A percentile compares a stretch with the other conserved stretches of the same genome.
phyloP scores from a whole-genome alignment of 2,888 invertebrate species.

The Scaptomyza tumidula region DNA sequence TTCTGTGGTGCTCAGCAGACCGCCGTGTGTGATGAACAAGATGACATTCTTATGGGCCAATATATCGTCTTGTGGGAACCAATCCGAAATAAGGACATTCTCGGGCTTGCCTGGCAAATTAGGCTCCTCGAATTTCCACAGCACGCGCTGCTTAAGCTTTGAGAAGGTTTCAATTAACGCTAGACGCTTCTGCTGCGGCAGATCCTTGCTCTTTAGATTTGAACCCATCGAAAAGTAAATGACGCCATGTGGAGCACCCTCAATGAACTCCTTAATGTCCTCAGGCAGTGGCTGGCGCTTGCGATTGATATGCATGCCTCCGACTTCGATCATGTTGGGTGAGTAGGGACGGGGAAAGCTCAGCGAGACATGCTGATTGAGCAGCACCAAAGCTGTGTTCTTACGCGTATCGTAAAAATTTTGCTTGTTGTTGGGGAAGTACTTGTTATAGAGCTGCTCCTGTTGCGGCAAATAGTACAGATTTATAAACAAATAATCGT shows the following conservation, averaged over 20 bases:
- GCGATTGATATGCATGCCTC: slow-evolving; percentile 83
- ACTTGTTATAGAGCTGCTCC: slow-evolving; percentile 68
- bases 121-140: slow-evolving; percentile 85
- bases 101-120: slow-evolving; percentile 75
- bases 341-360: slow-evolving; percentile 82
- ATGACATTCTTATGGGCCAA: slow-evolving; percentile 85
- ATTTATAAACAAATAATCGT: slow-evolving; percentile 67
- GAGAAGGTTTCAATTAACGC: slow-evolving; percentile 72
- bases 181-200: slow-evolving; percentile 72
- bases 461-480: slow-evolving; percentile 80
- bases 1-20: slow-evolving; percentile 85
- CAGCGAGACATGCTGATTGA: slow-evolving; percentile 83
- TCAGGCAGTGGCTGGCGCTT: slow-evolving; percentile 75
- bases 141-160: slow-evolving; percentile 82
- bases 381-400: slow-evolving; percentile 78
- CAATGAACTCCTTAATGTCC: slow-evolving; percentile 83
- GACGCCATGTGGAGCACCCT: slow-evolving; percentile 84
- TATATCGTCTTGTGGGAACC: slow-evolving; percentile 85
- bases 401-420: slow-evolving; percentile 68
- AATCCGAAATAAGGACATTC: slow-evolving; percentile 83
- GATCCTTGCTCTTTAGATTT: slow-evolving; percentile 75
- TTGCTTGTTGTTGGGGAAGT: slow-evolving; percentile 75
- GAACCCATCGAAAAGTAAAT: slow-evolving; percentile 85
- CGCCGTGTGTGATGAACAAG: slow-evolving; percentile 85
- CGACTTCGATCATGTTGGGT: slow-evolving; percentile 84